Base-by-base conservation (phyloP, 1,140 invertebrate species). In the Temnothorax curvispinosus region DNA sequence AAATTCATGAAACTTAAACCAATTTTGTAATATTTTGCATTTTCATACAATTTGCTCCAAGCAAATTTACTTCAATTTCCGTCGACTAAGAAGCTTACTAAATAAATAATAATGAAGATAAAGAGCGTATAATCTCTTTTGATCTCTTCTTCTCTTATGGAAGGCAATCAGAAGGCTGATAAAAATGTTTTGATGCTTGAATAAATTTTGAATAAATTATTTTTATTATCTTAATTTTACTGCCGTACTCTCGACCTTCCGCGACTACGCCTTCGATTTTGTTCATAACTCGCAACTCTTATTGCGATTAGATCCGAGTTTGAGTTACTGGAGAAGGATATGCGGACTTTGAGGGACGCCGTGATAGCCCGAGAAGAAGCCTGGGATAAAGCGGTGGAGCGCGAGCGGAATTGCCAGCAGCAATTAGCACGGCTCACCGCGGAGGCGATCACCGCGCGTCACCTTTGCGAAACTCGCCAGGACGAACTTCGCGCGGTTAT, bases 381-480 rank as follows among this genome's bases (percentile, higher is more conserved):
- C 0, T 94, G 93, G 93, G 76, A 93, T 50, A 89, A 91, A 71
- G 87, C 91, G 0, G 62, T 91, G 54, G 93, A 94, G 41, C 91
- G 91, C 1, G 95, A 95, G 71, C 90, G 93, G 60, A 93, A 87
- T 60, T 95, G 94, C 54, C 90, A 89, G 35, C 90, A 91, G 7
- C 94, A 95, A 87, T 92, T 95, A 78, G 88, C 90, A n/a, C 84
- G 93, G 8, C 50, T 95, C 6, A 93, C 92, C 5, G 71, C 92
- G 1, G 94, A 95, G 76, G 78, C 91, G 11, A 89, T 94, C 13
- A 94, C 92, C 0, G 81, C 75, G 65, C 93, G 92, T 21, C 94
- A 95, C 62, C 85, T 93, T 44, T 91, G 91, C 1, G 94, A 95
- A 44, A 87, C 90, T 32, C 92, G 93, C 21, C 85, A 91, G 67